Conservation (phyloP, 2,113 vertebrate genomes). For the Saguinus imperator region DNA sequence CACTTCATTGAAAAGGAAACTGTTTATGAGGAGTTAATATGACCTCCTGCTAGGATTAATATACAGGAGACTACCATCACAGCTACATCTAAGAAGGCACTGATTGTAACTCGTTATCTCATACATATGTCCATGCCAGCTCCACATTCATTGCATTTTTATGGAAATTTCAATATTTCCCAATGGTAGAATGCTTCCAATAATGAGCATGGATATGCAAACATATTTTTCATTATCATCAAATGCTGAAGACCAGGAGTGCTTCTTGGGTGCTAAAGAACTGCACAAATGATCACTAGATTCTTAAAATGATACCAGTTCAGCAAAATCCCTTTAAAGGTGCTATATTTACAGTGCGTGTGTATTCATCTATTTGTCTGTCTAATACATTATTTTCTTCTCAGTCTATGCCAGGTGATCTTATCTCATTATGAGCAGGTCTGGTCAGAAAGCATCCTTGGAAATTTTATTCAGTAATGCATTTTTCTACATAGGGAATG, state of each 20-base stretch:
- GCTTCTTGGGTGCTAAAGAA: background rate
- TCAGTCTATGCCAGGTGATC: background rate
- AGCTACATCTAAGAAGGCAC: slow-evolving; percentile 26
- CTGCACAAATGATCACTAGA: background rate
- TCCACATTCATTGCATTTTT: slow-evolving; percentile 46
- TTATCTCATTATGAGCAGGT: background rate
- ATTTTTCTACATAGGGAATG: background rate
- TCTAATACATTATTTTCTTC: background rate
- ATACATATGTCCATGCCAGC: slow-evolving; percentile 32
- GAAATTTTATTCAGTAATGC: background rate
- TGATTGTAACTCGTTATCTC: slow-evolving; percentile 50
- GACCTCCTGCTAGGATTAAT: slow-evolving; percentile 19
- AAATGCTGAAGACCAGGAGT: background rate
- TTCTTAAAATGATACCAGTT: slow-evolving; percentile 29
- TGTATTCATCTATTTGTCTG: background rate
- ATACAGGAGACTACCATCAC: slow-evolving; percentile 32
- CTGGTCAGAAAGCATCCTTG: background rate
- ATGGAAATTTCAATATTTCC: slow-evolving; percentile 57
- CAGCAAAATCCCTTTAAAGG: background rate
- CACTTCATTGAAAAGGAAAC: slow-evolving; percentile 25
- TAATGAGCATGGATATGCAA: slow-evolving; percentile 65
- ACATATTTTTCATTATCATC: slow-evolving; percentile 54
- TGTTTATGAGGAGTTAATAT: slow-evolving; percentile 28
- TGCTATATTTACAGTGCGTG: background rate
- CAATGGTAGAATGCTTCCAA: slow-evolving; percentile 24